Evolutionary conservation across 2,797 vertebrate species (phyloP).

Genomic region (Pantherophis alleghaniensis): DNA sequence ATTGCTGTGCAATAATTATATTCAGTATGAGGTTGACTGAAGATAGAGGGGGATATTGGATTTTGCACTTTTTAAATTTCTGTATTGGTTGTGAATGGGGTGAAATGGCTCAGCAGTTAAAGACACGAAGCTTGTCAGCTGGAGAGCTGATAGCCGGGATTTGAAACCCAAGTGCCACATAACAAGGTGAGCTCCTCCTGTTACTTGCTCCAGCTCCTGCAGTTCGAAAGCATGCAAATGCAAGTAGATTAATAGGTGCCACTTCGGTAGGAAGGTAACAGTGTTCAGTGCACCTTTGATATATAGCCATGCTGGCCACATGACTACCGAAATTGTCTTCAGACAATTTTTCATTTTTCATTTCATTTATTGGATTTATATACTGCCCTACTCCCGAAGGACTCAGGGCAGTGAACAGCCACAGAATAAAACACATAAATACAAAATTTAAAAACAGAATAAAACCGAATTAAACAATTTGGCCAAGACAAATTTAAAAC

Average conservation of each 20-base stretch:
- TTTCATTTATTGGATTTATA: too few relatives aligned
- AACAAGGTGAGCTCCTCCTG: background rate
- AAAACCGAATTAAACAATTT: too few relatives aligned
- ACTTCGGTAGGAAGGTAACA: background rate
- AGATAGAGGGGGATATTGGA: background rate
- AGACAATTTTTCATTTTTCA: background rate
- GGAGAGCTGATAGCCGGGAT: background rate
- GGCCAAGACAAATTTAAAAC: too few relatives aligned
- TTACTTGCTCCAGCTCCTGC: background rate
- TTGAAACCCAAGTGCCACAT: background rate
- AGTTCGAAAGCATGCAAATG: background rate
- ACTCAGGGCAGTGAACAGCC: too few relatives aligned
- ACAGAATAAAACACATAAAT: too few relatives aligned
- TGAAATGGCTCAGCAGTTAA: background rate
- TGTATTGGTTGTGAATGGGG: background rate
- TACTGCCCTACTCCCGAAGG: too few relatives aligned
- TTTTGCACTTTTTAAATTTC: background rate
- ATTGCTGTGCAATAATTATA: too few relatives aligned
- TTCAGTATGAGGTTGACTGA: background rate
- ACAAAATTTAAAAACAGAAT: too few relatives aligned
- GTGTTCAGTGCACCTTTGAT: rapidly evolving
- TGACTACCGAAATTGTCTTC: background rate
- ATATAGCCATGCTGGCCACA: background rate
- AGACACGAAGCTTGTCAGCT: background rate
- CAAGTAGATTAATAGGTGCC: background rate